Conservation (phyloP, 2,888 invertebrate genomes). For the Drosophila algonquin region DNA sequence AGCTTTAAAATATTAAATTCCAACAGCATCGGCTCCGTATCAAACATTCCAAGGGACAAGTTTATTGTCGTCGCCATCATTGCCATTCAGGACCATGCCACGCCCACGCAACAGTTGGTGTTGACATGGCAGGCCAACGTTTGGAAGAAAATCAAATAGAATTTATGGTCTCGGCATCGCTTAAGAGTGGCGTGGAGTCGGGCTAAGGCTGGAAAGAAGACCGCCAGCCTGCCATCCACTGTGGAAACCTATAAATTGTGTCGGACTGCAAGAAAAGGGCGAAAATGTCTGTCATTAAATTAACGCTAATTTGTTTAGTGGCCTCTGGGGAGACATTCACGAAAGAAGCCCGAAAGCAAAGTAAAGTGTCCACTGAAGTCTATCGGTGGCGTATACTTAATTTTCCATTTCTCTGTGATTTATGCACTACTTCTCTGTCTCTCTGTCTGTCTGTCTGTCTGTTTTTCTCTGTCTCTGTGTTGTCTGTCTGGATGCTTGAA, state of each 20-base stretch:
- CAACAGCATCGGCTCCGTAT: constrained; percentile 6
- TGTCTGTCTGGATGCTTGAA: constrained; percentile 20
- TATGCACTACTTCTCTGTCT: constrained; percentile 19
- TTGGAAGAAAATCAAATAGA: constrained; percentile 60
- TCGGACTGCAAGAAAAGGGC: constrained; percentile 53
- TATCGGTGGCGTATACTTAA: constrained; percentile 47
- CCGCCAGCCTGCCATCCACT: constrained; percentile 45
- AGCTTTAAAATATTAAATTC: constrained; percentile 25
- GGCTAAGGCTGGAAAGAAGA: constrained; percentile 16
- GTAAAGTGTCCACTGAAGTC: constrained; percentile 54
- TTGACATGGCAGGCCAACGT: constrained; percentile 59
- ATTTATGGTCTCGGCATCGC: constrained; percentile 58
- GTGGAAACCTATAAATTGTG: constrained; percentile 61
- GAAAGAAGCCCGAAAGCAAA: constrained; percentile 17
- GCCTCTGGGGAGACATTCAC: constrained; percentile 72
- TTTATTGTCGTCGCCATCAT: constrained; percentile 49
- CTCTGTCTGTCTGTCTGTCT: neutral
- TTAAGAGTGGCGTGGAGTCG: constrained; percentile 9
- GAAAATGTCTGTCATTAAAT: constrained; percentile 69
- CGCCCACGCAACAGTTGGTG: constrained; percentile 72
- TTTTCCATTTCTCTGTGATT: constrained; percentile 44
- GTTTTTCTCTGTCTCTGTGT: neutral
- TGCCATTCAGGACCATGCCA: constrained; percentile 47
- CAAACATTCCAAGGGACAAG: constrained; percentile 24
- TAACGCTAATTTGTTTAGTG: constrained; percentile 79